These are phyloP conservation scores for Leptopilina myrica DNA, from an alignment of 2,888 invertebrate genomes.

Conservation along the genomic window DNA sequence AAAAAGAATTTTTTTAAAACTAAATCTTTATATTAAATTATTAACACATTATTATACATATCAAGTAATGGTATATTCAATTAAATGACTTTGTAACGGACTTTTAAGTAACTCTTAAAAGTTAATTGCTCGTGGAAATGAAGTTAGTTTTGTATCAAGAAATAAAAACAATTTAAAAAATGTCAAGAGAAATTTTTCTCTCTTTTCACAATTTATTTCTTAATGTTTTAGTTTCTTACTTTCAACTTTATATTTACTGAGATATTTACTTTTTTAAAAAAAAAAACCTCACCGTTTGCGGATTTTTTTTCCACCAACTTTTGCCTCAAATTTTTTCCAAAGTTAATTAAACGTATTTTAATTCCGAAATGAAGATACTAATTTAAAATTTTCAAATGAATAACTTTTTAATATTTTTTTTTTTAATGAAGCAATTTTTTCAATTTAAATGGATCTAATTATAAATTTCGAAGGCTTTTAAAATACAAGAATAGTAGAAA, in stretches of 20 bases:
- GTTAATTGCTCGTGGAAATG: not conserved
- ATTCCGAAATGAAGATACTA: no score
- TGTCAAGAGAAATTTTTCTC: conserved; percentile 10
- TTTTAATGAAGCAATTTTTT: no score
- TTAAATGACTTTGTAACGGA: not conserved
- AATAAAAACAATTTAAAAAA: not conserved
- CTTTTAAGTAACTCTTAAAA: not conserved
- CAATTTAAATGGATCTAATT: no score
- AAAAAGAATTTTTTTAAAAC: not conserved
- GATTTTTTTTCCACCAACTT: no score
- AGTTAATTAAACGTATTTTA: no score
- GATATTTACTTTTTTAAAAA: not conserved
- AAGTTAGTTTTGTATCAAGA: not conserved
- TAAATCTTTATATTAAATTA: not conserved
- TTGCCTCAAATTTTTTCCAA: no score
- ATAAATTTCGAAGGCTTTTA: no score
- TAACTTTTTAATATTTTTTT: no score
- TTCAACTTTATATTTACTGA: not conserved
- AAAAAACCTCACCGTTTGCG: not conserved
- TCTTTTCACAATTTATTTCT: not conserved
- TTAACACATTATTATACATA: not conserved
- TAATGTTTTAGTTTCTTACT: conserved; percentile 3
- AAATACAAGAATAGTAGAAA: no score
- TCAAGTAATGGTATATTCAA: not conserved
- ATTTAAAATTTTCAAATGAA: no score